phyloP scores from a whole-genome alignment of 2,113 vertebrate genomes.

The Centropristis striata region DNA sequence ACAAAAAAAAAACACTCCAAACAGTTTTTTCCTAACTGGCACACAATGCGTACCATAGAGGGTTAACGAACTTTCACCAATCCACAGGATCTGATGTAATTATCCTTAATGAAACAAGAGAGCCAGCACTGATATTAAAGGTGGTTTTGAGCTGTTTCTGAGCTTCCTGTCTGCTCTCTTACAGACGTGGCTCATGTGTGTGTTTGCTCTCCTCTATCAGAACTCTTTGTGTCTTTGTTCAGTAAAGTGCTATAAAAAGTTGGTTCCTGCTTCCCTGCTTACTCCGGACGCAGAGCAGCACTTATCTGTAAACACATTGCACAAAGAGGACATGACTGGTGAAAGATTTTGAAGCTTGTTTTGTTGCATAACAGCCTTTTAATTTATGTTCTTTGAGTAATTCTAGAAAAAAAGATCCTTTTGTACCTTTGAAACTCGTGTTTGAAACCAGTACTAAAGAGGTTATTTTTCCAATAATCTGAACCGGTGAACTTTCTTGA shows the following conservation, averaged over 20 bases:
- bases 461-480: not conserved
- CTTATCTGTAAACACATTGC: constrained; percentile 59
- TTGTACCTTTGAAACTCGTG: no score
- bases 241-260: constrained; percentile 37
- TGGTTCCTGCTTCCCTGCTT: constrained; percentile 54
- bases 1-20: no score
- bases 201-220: constrained; percentile 7
- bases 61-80: constrained; percentile 22
- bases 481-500: not conserved
- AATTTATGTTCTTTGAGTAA: not conserved
- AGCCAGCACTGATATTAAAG: not conserved
- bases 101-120: constrained; percentile 18
- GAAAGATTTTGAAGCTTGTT: constrained; percentile 4
- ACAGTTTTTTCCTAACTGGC: no score
- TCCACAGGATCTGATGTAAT: constrained; percentile 42
- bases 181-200: not conserved
- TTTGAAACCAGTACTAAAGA: not conserved
- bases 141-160: not conserved
- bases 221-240: constrained; percentile 43
- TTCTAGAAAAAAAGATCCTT: not conserved
- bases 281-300: constrained; percentile 43
- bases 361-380: not conserved
- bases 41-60: no score
- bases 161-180: not conserved
- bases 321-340: constrained; percentile 35